Conservation (phyloP, 2,113 vertebrate species). For the Butorides virescens region DNA sequence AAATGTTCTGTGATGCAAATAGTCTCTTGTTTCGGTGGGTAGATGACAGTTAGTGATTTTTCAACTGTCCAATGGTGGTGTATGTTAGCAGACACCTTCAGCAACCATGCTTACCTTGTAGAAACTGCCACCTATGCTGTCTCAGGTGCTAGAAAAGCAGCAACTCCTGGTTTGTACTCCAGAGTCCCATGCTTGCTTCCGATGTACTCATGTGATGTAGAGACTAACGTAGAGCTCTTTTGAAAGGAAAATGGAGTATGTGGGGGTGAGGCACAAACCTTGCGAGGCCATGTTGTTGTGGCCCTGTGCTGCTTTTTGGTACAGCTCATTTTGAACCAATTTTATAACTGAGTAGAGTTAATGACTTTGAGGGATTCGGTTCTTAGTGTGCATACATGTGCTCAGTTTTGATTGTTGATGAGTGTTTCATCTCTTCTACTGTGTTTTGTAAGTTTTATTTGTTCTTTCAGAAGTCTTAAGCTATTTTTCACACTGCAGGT, state of each 20-base stretch:
- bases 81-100: neutral
- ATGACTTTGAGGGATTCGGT: neutral
- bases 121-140: neutral
- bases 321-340: neutral
- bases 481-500: neutral
- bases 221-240: neutral
- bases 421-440: neutral
- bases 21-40: neutral
- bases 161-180: neutral
- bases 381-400: neutral
- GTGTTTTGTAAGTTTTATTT: neutral
- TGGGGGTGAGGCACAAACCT: neutral
- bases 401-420: neutral
- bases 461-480: neutral
- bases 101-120: neutral
- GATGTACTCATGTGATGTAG: neutral
- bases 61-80: neutral
- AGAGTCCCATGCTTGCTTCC: neutral
- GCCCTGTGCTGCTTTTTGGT: neutral
- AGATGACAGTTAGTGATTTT: neutral
- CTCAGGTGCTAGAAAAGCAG: neutral
- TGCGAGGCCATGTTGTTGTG: rapidly evolving
- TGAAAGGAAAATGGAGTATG: neutral
- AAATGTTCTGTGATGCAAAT: neutral
- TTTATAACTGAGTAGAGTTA: neutral